Conservation (phyloP, 2,113 vertebrate genomes). For the Abramis brama region DNA sequence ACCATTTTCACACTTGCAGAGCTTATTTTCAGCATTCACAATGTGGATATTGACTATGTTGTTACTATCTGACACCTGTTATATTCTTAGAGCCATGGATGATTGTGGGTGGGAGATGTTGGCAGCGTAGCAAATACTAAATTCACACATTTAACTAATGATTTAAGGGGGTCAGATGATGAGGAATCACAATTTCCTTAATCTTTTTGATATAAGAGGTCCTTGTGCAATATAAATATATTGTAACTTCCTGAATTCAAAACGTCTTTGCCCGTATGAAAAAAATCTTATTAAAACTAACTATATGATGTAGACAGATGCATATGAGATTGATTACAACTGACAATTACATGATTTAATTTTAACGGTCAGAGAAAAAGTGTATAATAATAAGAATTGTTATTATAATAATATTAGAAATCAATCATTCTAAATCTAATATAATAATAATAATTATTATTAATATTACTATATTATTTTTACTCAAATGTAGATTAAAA, state of each 20-base stretch:
- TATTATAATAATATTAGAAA: neutral
- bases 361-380: neutral
- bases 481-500: neutral
- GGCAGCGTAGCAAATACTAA: neutral
- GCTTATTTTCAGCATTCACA: neutral
- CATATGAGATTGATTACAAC: neutral
- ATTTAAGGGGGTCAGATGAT: neutral
- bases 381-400: neutral
- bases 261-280: neutral
- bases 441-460: neutral
- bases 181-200: neutral
- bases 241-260: neutral
- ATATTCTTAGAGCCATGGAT: neutral
- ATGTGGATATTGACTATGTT: neutral
- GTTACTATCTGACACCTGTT: neutral
- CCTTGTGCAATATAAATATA: neutral
- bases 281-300: neutral
- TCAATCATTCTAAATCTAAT: neutral
- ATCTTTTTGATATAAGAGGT: neutral
- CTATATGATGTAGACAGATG: neutral
- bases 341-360: neutral
- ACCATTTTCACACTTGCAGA: constrained; percentile 9
- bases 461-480: neutral
- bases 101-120: neutral
- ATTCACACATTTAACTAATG: neutral